Base-by-base conservation (phyloP, 2,797 vertebrate genomes). In the Paramormyrops hopkinsi region DNA sequence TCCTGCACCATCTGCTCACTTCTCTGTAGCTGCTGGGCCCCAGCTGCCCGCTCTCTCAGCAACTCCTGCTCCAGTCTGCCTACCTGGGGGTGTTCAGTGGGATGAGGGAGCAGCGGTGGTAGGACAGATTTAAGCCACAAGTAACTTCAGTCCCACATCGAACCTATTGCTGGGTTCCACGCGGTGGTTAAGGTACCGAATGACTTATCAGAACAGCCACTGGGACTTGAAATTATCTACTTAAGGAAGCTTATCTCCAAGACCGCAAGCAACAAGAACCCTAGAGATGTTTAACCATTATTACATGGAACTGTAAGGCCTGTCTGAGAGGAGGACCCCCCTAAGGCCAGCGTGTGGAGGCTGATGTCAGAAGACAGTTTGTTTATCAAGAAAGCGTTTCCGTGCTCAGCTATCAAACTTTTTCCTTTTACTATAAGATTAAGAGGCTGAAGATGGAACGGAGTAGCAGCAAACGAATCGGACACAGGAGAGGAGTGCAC, bases 51-150 rank as follows among this genome's bases (percentile, higher is more conserved):
- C 89, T 96, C 95, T 89, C 95, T 96, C 91, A 97, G 97, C 94
- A 98, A 94, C 90, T 97, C 95, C 93, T 97, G 96, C 93, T 98
- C 97, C 93, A 99, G 92, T 91, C 89, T 92, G 22, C 97, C 97
- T 88, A 99, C 94, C 98, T 99, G 89, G 46, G 9, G 37, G 8
- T 19, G 37, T 53, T 1, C 29, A 53, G 1, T 59, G 51, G 91
- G 91, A 86, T 91, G 90, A 89, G 89, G 86, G 54, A 92, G 65
- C 87, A 56, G 44, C 0, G 5, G 33, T 6, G 12, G 33, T 88
- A 1, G 59, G 33, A 29, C 14, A 17, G 11, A 37, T 19, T 73
- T 73, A 37, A 73, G 65, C 12, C 65, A 33, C 65, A 37, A 14
- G 12, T n/a, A 29, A 33, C 79, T 9, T 19, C 22, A 25, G 4